Conservation (phyloP, 2,888 invertebrate species). For the Nephrotoma flavescens region DNA sequence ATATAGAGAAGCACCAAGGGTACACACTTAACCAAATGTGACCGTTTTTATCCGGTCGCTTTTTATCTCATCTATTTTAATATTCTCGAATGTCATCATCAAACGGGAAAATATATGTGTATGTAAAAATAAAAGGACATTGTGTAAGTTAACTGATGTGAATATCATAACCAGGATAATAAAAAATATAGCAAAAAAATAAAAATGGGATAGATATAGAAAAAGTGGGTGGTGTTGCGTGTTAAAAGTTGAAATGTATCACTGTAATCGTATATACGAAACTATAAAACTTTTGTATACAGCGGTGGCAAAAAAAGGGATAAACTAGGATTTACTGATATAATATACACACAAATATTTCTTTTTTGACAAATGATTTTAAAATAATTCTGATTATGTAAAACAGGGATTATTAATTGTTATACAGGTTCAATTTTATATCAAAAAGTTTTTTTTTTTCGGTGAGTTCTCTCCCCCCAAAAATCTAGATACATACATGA, state of each 20-base stretch:
- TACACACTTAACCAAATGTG: conserved; percentile 35
- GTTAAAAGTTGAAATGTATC: background rate
- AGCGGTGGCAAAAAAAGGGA: background rate
- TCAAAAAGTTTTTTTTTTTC: background rate
- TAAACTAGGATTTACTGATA: background rate
- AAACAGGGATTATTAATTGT: background rate
- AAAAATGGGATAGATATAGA: background rate
- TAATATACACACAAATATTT: background rate
- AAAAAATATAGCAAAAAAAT: background rate
- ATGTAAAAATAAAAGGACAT: background rate
- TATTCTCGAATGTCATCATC: background rate
- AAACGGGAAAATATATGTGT: background rate
- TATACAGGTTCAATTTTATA: background rate
- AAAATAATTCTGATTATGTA: background rate
- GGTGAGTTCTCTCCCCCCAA: background rate
- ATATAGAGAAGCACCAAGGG: conserved; percentile 32
- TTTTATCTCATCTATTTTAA: background rate
- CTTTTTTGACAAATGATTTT: background rate
- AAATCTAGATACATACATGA: background rate
- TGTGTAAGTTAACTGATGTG: background rate
- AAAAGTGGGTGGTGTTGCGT: background rate
- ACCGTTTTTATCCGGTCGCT: conserved; percentile 18
- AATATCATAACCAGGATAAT: background rate
- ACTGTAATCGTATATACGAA: background rate
- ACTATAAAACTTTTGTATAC: background rate